Conservation (phyloP, 2,888 invertebrate species). For the Nemotelus nigrinus region DNA sequence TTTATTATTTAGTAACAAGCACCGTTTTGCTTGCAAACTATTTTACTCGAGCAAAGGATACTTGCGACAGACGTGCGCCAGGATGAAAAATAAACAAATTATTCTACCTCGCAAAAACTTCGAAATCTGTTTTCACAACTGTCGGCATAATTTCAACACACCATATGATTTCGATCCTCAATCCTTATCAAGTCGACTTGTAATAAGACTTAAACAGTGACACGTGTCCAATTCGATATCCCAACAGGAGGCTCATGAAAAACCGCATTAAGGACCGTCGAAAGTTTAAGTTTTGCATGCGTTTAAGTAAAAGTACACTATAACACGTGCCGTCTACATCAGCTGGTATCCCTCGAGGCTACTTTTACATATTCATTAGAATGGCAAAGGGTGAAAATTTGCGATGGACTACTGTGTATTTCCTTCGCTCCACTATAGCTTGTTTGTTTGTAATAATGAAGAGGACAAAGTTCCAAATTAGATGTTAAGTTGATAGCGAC, state of each 20-base stretch:
- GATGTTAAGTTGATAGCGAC: too few species aligned
- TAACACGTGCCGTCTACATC: conserved; percentile 6
- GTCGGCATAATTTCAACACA: conserved; percentile 1
- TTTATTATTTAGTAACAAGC: too few species aligned
- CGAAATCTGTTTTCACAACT: background rate
- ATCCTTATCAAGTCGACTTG: conserved; percentile 27
- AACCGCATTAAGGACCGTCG: conserved; percentile 18
- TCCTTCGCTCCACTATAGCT: too few species aligned
- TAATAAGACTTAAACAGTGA: conserved; percentile 35
- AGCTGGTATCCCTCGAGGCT: conserved; percentile 2
- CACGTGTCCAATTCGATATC: conserved; percentile 36
- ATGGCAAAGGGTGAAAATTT: conserved; percentile 12
- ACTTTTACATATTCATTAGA: conserved; percentile 12
- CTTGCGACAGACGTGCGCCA: too few species aligned
- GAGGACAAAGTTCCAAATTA: too few species aligned
- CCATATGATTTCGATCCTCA: conserved; percentile 18
- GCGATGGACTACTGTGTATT: background rate
- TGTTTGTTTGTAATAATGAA: too few species aligned
- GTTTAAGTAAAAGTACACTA: conserved; percentile 30
- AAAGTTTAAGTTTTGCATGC: background rate
- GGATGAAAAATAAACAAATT: too few species aligned
- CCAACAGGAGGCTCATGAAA: background rate
- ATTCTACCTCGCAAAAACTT: too few species aligned
- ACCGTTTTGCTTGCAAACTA: too few species aligned
- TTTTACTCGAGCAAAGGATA: too few species aligned